These are phyloP conservation scores for Brassicogethes aeneus DNA, from an alignment of 2,888 invertebrate genomes.

Conservation along the genomic window DNA sequence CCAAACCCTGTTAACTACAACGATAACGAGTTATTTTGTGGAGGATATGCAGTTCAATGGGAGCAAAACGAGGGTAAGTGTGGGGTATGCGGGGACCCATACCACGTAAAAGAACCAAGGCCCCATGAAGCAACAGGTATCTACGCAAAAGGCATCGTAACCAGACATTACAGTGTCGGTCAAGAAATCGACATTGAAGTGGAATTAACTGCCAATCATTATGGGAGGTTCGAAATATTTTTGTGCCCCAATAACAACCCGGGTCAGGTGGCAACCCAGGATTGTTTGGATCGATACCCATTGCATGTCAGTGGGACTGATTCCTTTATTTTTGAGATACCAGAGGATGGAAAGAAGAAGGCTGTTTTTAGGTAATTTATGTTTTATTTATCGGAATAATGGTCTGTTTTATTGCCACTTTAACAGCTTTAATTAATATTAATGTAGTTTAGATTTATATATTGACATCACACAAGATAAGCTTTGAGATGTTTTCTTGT, in stretches of 20 bases:
- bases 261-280: conserved; percentile 65
- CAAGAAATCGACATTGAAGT: conserved; percentile 82
- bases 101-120: conserved; percentile 60
- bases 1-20: conserved; percentile 92
- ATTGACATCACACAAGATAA: no score
- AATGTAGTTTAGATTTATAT: no score
- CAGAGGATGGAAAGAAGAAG: conserved; percentile 37
- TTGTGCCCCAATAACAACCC: conserved; percentile 83
- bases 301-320: conserved; percentile 64
- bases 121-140: conserved; percentile 84
- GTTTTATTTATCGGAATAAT: no score
- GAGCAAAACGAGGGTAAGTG: conserved; percentile 78
- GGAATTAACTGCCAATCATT: conserved; percentile 84
- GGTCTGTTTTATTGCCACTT: no score
- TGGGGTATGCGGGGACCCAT: conserved; percentile 85
- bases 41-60: conserved; percentile 85
- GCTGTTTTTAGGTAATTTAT: conserved; percentile 49
- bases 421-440: no score
- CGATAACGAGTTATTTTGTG: conserved; percentile 90
- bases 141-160: conserved; percentile 78
- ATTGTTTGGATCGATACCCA: conserved; percentile 75
- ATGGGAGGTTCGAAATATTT: conserved; percentile 76
- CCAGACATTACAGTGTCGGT: conserved; percentile 71
- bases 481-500: no score
- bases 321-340: conserved; percentile 43